A percentile compares a stretch with the other conserved stretches of the same genome.
These are phyloP conservation scores for Cheilosia soror DNA, from an alignment of 2,888 invertebrate genomes.

Conservation along the genomic window DNA sequence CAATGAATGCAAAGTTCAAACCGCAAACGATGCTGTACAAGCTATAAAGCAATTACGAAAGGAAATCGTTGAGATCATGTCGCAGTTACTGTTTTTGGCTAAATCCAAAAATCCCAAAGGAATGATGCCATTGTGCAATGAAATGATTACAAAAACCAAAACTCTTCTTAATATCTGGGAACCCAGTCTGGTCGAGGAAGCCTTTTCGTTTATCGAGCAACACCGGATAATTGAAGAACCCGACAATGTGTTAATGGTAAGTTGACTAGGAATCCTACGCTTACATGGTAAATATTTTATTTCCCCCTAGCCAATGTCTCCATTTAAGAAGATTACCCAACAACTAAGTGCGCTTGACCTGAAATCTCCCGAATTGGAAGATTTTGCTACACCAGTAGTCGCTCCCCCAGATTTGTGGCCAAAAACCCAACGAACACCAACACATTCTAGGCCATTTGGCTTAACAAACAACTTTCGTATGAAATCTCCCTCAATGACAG, in stretches of 20 bases:
- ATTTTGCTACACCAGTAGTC: slow-evolving; percentile 88
- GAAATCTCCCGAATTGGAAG: slow-evolving; percentile 89
- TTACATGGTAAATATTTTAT: not conserved
- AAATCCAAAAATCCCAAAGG: slow-evolving; percentile 90
- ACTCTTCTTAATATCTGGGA: slow-evolving; percentile 94
- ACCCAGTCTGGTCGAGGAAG: slow-evolving; percentile 93
- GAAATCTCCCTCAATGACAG: slow-evolving; percentile 80
- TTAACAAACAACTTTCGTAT: slow-evolving; percentile 81
- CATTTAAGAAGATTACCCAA: slow-evolving; percentile 91
- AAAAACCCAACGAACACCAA: slow-evolving; percentile 79
- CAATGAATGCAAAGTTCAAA: slow-evolving; percentile 90
- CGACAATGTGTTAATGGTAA: slow-evolving; percentile 83
- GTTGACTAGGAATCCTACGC: slow-evolving; percentile 12
- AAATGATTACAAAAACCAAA: slow-evolving; percentile 91
- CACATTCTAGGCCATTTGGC: slow-evolving; percentile 76
- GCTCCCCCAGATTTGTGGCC: slow-evolving; percentile 88
- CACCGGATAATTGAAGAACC: slow-evolving; percentile 85
- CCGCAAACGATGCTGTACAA: slow-evolving; percentile 92
- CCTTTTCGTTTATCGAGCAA: slow-evolving; percentile 92
- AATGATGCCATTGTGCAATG: slow-evolving; percentile 90
- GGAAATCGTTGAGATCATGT: slow-evolving; percentile 91
- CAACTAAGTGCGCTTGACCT: slow-evolving; percentile 89
- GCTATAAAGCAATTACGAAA: slow-evolving; percentile 90
- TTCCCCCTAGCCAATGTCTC: slow-evolving; percentile 86
- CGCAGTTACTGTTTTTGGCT: slow-evolving; percentile 89